Conservation (phyloP, 2,797 vertebrate species). For the Eospalax fontanierii region DNA sequence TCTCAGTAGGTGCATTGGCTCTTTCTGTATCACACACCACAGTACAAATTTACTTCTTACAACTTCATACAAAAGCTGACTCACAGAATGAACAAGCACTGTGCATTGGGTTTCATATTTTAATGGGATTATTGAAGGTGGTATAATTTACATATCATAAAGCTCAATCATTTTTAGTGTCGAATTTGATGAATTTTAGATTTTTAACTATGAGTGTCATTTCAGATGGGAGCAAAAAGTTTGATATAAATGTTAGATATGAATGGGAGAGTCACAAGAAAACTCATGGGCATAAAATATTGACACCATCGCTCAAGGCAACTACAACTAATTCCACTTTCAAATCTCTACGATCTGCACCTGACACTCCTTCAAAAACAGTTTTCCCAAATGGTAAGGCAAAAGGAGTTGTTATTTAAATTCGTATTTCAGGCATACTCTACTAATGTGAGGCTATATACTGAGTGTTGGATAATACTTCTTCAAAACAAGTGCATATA, state of each 20-base stretch:
- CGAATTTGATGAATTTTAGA: constrained; percentile 30
- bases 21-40: neutral
- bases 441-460: neutral
- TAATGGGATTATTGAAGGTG: constrained; percentile 18
- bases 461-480: neutral
- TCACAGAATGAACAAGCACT: constrained; percentile 27
- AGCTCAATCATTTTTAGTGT: constrained; percentile 1
- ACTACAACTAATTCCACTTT: constrained; percentile 88
- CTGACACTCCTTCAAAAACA: constrained; percentile 29
- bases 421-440: constrained; percentile 6
- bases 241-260: constrained; percentile 77
- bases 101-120: neutral
- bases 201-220: constrained; percentile 67
- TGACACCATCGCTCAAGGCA: constrained; percentile 83
- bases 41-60: constrained; percentile 1
- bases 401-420: neutral
- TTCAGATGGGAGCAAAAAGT: constrained; percentile 92
- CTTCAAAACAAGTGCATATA: constrained; percentile 17
- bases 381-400: constrained; percentile 82
- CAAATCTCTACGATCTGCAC: constrained; percentile 79
- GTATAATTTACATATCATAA: neutral
- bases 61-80: constrained; percentile 35
- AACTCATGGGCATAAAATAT: constrained; percentile 79
- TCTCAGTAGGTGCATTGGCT: neutral
- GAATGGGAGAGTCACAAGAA: constrained; percentile 81